Percentiles rank a stretch among this genome's conserved stretches.
These are phyloP conservation scores for Sebastes elongatus DNA, from an alignment of 2,797 vertebrate species.

Conservation along the genomic window DNA sequence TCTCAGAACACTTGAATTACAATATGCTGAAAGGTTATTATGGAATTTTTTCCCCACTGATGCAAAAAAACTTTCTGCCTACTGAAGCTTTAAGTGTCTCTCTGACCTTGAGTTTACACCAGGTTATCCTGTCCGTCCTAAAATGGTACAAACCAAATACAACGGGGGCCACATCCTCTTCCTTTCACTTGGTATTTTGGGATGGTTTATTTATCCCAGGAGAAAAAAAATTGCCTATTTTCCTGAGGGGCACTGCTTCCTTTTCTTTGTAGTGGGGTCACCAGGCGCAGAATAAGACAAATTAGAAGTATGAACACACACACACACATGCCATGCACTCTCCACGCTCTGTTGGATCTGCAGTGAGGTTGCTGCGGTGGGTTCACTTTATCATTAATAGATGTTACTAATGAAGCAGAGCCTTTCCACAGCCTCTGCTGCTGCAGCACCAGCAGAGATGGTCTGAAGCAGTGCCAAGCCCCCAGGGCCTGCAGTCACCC, in stretches of 20 bases:
- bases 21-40: too few species aligned
- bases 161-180: constrained; percentile 75
- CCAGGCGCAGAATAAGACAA: constrained; percentile 42
- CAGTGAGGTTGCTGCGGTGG: constrained; percentile 11
- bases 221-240: constrained; percentile 66
- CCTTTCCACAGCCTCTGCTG: constrained; percentile 18
- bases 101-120: constrained; percentile 53
- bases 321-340: background rate
- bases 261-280: constrained; percentile 66
- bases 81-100: constrained; percentile 3
- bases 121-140: constrained; percentile 57
- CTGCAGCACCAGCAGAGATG: constrained; percentile 43
- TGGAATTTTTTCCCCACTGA: too few species aligned
- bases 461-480: constrained; percentile 60
- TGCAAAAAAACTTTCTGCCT: too few species aligned
- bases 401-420: constrained; percentile 34
- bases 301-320: constrained; percentile 2
- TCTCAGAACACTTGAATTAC: too few species aligned
- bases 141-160: constrained; percentile 70
- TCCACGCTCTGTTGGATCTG: background rate
- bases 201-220: constrained; percentile 77
- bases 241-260: constrained; percentile 73
- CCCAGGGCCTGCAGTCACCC: constrained; percentile 31
- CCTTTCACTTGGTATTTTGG: constrained; percentile 73
- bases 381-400: constrained; percentile 47